A percentile compares a stretch with the other conserved stretches of the same genome.
These are phyloP conservation scores for Stegodyphus dumicola DNA, from an alignment of 1,140 invertebrate genomes.

Conservation along the genomic window DNA sequence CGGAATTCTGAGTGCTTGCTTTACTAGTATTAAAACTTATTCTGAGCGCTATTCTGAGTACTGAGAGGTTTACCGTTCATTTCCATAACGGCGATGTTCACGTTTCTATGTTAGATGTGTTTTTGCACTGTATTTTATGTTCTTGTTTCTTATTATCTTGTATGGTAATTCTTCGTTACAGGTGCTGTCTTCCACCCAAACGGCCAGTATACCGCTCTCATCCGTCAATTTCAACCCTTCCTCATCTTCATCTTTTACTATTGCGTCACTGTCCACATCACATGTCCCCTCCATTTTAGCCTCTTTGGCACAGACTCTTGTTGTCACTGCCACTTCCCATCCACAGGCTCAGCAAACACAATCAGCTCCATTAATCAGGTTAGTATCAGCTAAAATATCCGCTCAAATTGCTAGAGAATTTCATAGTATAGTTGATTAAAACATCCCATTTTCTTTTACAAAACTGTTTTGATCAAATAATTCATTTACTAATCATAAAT, in stretches of 20 bases:
- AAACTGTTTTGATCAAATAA: too few relatives aligned
- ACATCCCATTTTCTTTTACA: too few relatives aligned
- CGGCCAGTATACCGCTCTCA: background rate
- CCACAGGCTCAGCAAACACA: constrained; percentile 5
- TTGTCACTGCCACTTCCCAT: constrained; percentile 31
- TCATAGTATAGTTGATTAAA: too few relatives aligned
- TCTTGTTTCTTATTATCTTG: background rate
- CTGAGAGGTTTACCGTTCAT: too few relatives aligned
- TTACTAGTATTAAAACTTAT: too few relatives aligned
- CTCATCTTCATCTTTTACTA: constrained; percentile 48
- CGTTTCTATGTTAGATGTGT: too few relatives aligned
- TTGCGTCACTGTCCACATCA: constrained; percentile 43
- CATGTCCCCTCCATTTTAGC: constrained; percentile 54
- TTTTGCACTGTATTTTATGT: too few relatives aligned
- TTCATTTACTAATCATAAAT: too few relatives aligned
- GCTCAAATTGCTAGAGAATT: too few relatives aligned
- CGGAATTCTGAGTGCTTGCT: too few relatives aligned
- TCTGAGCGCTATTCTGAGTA: too few relatives aligned
- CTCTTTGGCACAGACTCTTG: constrained; percentile 30
- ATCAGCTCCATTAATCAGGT: constrained; percentile 14
- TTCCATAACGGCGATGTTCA: too few relatives aligned
- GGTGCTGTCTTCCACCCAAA: constrained; percentile 30
- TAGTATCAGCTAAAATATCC: background rate
- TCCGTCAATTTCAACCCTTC: constrained; percentile 8
- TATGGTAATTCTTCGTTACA: background rate